A percentile compares a stretch with the other conserved stretches of the same genome.
phyloP scores from a whole-genome alignment of 2,113 vertebrate genomes.

The Mesocricetus auratus region DNA sequence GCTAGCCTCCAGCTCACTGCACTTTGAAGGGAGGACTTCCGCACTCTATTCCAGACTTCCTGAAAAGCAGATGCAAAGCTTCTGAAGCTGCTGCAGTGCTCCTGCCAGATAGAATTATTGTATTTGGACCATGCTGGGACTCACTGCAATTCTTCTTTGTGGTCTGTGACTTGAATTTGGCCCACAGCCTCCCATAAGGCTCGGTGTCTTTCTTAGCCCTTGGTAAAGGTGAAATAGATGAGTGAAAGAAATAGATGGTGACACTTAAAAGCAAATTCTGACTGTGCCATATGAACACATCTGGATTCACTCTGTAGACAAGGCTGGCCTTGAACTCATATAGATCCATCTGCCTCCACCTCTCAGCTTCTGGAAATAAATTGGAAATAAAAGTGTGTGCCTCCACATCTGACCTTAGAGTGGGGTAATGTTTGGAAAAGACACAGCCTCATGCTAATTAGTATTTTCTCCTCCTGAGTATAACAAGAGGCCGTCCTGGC shows the following conservation, averaged over 20 bases:
- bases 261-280: background rate
- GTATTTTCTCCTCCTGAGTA: background rate
- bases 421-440: background rate
- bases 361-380: background rate
- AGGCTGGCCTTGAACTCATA: background rate
- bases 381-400: background rate
- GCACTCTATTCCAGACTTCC: background rate
- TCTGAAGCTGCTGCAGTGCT: background rate
- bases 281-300: background rate
- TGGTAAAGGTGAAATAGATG: background rate
- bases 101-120: background rate
- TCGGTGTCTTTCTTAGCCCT: constrained; percentile 37
- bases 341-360: too few species aligned
- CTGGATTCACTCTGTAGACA: background rate
- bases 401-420: background rate
- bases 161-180: background rate
- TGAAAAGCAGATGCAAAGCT: background rate
- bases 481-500: too few species aligned
- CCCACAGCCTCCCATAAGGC: background rate
- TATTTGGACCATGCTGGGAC: background rate
- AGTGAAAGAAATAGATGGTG: too few species aligned
- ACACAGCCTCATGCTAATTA: background rate
- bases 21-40: background rate
- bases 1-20: background rate
- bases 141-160: background rate